A percentile compares a stretch with the other conserved stretches of the same genome.
These are phyloP conservation scores for Tragelaphus strepsiceros DNA, from an alignment of 2,113 vertebrate species.

Conservation along the genomic window DNA sequence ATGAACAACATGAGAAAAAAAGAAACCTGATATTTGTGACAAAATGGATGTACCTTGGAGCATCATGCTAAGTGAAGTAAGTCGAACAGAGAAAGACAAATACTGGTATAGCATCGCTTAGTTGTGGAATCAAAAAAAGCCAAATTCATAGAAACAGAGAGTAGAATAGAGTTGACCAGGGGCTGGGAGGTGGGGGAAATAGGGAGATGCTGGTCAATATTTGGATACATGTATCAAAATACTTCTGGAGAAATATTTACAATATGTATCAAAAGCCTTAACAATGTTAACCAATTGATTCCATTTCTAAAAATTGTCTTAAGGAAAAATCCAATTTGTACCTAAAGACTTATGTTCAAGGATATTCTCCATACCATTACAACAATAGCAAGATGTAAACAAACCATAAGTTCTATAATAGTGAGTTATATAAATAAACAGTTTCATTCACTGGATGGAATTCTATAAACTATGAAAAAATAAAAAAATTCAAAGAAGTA, in stretches of 20 bases:
- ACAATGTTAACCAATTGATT: background rate
- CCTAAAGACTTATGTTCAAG: background rate
- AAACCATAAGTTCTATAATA: background rate
- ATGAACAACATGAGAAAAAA: background rate
- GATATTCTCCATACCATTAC: background rate
- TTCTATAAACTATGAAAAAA: background rate
- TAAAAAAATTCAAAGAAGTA: background rate
- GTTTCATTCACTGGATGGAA: background rate
- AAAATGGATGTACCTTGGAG: background rate
- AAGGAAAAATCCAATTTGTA: background rate
- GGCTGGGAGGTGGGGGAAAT: background rate
- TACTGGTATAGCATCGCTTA: background rate
- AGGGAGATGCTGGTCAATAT: background rate
- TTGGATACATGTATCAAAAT: background rate
- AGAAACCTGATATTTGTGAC: background rate
- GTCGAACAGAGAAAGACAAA: background rate
- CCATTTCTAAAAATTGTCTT: background rate
- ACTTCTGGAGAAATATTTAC: constrained; percentile 7
- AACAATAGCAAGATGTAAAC: constrained; percentile 17
- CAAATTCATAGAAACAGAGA: background rate
- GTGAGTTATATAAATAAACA: background rate
- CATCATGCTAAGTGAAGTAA: background rate
- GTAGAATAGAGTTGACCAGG: background rate
- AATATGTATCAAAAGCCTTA: background rate
- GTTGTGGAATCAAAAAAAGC: background rate